Evolutionary conservation across 30 jellyfish, hydroid and myxozoan species (phyloP).

Genomic region (Nemopilema nomurai): DNA sequence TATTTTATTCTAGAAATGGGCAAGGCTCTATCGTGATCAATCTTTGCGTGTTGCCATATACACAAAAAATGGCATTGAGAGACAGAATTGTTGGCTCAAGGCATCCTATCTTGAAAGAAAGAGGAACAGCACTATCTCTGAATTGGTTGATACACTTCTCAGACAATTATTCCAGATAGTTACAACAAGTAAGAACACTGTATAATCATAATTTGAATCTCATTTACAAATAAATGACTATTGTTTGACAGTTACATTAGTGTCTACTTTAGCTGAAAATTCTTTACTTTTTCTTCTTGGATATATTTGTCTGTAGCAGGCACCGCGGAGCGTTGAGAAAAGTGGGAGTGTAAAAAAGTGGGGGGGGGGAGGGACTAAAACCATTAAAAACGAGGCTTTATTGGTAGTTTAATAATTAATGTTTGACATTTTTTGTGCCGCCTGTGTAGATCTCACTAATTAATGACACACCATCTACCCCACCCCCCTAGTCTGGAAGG

Average conservation of each 20-base stretch:
- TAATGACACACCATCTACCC: too few species aligned
- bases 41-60: slow-evolving; percentile 11
- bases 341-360: too few species aligned
- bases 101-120: slow-evolving; percentile 17
- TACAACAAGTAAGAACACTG: slow-evolving; percentile 10
- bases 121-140: slow-evolving; percentile 37
- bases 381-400: too few species aligned
- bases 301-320: too few species aligned
- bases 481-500: too few species aligned
- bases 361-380: too few species aligned
- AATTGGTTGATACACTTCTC: slow-evolving; percentile 21
- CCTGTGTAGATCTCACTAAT: too few species aligned
- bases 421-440: too few species aligned
- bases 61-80: slow-evolving; percentile 49
- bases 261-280: not conserved
- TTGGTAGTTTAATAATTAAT: too few species aligned
- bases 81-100: slow-evolving; percentile 35
- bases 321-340: too few species aligned
- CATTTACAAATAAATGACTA: not conserved
- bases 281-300: too few species aligned
- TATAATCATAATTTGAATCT: not conserved
- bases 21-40: not conserved
- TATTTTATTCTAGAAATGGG: slow-evolving; percentile 36
- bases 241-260: not conserved
- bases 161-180: slow-evolving; percentile 28